Evolutionary conservation across 2,797 vertebrate species (phyloP).

Genomic region (Todus mexicanus): DNA sequence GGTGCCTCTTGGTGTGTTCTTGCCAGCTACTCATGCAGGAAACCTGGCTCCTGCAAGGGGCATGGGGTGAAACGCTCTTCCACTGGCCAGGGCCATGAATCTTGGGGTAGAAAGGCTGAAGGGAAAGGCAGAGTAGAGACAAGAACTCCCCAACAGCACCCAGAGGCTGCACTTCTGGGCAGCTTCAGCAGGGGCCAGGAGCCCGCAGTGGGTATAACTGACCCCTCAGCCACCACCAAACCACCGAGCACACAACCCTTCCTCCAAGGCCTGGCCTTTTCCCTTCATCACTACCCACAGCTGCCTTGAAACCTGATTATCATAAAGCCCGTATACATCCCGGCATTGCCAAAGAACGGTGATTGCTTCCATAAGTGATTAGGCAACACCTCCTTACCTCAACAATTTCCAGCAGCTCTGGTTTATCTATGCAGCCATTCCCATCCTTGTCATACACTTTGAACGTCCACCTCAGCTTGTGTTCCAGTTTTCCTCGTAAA

Average conservation of each 20-base stretch:
- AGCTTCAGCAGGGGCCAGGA: background rate
- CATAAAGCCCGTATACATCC: background rate
- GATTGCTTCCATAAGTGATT: background rate
- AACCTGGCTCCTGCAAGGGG: background rate
- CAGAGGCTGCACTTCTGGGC: background rate
- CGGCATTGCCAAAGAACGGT: background rate
- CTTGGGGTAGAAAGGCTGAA: background rate
- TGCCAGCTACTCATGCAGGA: background rate
- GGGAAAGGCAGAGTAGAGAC: background rate
- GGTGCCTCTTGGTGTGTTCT: background rate
- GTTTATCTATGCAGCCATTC: slow-evolving; percentile 94
- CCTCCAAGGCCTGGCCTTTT: background rate
- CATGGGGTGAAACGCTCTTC: background rate
- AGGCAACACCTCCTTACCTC: slow-evolving; percentile 65
- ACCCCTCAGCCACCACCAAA: background rate
- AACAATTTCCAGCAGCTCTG: slow-evolving; percentile 84
- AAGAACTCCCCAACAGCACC: background rate
- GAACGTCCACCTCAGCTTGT: slow-evolving; percentile 96
- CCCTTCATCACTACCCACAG: background rate
- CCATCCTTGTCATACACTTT: slow-evolving; percentile 96
- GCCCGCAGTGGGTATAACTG: background rate
- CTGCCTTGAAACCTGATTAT: background rate
- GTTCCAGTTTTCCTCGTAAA: slow-evolving; percentile 90
- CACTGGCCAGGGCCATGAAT: background rate
- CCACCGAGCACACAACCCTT: too few species aligned